phyloP scores from a whole-genome alignment of 2,113 vertebrate genomes.

The Asarcornis scutulata region DNA sequence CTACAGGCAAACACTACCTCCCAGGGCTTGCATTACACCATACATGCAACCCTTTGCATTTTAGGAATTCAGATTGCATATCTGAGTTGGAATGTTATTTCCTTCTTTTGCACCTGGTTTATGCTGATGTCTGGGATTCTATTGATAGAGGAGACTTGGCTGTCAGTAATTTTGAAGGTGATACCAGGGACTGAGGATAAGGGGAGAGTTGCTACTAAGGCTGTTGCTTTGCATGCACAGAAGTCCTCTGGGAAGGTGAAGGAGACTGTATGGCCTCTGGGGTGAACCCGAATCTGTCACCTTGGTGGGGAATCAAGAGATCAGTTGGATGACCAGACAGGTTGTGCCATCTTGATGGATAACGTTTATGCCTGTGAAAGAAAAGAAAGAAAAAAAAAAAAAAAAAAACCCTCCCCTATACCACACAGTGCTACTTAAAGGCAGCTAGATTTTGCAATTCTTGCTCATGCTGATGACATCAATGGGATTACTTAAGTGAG shows the following conservation, averaged over 20 bases:
- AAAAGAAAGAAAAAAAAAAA: background rate
- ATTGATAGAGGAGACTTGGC: background rate
- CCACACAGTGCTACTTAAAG: background rate
- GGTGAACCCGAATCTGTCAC: background rate
- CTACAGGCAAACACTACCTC: background rate
- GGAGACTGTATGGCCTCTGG: background rate
- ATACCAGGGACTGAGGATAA: background rate
- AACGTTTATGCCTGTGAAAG: rapidly evolving
- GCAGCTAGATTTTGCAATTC: conserved; percentile 35
- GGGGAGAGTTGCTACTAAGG: background rate
- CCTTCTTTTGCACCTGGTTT: background rate
- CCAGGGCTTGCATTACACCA: background rate
- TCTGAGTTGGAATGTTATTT: background rate
- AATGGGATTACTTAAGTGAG: conserved; percentile 33
- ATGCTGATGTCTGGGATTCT: background rate
- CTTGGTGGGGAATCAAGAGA: background rate
- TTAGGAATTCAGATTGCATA: conserved; percentile 9
- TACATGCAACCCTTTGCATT: background rate
- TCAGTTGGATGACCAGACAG: background rate
- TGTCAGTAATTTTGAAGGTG: background rate
- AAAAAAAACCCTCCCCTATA: background rate
- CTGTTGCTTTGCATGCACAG: background rate
- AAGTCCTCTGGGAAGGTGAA: background rate
- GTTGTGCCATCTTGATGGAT: background rate
- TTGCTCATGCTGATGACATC: conserved; percentile 34